Conservation (phyloP, 2,113 vertebrate genomes). For the Microcebus lehilahytsara region DNA sequence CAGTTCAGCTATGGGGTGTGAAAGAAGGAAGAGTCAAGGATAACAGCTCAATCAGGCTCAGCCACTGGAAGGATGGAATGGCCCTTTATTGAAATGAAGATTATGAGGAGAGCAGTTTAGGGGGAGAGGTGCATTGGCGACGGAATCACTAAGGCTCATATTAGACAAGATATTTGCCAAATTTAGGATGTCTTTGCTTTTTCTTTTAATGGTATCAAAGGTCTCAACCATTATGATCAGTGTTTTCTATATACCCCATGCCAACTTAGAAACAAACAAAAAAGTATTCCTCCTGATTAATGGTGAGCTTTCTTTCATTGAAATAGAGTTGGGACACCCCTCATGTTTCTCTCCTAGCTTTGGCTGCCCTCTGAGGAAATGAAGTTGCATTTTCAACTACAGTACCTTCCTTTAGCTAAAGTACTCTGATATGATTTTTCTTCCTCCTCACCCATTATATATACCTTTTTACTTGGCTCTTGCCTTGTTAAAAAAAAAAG, state of each 20-base stretch:
- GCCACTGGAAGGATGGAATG: background rate
- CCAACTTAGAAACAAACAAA: slow-evolving; percentile 4
- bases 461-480: background rate
- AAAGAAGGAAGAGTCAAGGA: background rate
- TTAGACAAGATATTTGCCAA: background rate
- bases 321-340: background rate
- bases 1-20: background rate
- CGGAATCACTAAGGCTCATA: background rate
- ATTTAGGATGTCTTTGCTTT: background rate
- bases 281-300: background rate
- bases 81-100: background rate
- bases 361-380: slow-evolving; percentile 48
- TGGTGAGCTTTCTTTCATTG: slow-evolving; percentile 33
- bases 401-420: slow-evolving; percentile 12
- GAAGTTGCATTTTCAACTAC: slow-evolving; percentile 19
- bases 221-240: background rate
- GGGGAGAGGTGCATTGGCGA: no score
- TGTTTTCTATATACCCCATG: background rate
- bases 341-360: slow-evolving; percentile 1
- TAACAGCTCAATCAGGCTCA: background rate
- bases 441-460: background rate
- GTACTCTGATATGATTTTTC: background rate
- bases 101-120: background rate
- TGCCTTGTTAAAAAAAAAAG: background rate
- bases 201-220: background rate